Percentiles rank a stretch among this genome's conserved stretches.
These are phyloP conservation scores for Ambastaia sidthimunki DNA, from an alignment of 2,797 vertebrate species.

Conservation along the genomic window DNA sequence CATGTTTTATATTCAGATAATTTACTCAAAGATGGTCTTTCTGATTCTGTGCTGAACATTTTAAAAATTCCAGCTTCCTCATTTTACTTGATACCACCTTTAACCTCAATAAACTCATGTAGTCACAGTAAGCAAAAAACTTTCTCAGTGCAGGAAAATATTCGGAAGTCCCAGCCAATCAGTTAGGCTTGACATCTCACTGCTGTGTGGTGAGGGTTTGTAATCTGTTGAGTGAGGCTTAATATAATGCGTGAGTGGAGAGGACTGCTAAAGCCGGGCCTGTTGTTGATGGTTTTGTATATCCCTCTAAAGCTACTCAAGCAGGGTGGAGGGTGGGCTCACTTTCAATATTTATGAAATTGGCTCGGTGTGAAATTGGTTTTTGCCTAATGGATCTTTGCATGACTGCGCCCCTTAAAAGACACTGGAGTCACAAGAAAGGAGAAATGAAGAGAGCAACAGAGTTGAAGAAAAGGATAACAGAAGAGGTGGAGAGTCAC, in stretches of 20 bases:
- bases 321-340: slow-evolving; percentile 77
- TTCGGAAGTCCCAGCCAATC: slow-evolving; percentile 40
- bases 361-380: slow-evolving; percentile 86
- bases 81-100: background rate
- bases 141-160: slow-evolving; percentile 19
- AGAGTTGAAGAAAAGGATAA: slow-evolving; percentile 51
- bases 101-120: slow-evolving; percentile 21
- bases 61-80: background rate
- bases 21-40: background rate
- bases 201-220: slow-evolving; percentile 61
- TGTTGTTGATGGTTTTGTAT: slow-evolving; percentile 81
- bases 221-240: slow-evolving; percentile 56
- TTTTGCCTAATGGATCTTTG: slow-evolving; percentile 85
- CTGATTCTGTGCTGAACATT: background rate
- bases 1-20: background rate
- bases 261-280: slow-evolving; percentile 66
- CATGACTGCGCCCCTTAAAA: slow-evolving; percentile 78
- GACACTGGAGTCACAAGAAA: slow-evolving; percentile 71
- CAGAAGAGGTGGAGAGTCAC: slow-evolving; percentile 18
- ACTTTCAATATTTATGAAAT: slow-evolving; percentile 87
- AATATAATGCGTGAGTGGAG: slow-evolving; percentile 72
- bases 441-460: slow-evolving; percentile 57
- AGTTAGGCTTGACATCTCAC: slow-evolving; percentile 41
- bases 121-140: slow-evolving; percentile 26
- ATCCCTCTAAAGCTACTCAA: slow-evolving; percentile 79